Evolutionary conservation across 2,888 invertebrate species (phyloP).

Genomic region (Sisyra terminalis): DNA sequence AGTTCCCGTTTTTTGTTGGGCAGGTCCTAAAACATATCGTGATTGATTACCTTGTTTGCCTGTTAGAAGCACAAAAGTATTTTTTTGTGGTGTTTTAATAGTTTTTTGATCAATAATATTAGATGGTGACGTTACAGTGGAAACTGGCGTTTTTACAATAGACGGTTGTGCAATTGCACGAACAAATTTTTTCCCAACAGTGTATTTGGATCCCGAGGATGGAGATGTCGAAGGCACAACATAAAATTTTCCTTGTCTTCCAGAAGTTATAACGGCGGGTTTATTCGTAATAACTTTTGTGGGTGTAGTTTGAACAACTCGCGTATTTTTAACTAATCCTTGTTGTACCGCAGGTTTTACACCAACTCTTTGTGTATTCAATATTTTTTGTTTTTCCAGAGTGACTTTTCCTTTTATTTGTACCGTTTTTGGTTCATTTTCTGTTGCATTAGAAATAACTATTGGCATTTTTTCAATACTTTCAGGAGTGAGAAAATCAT

Average conservation of each 20-base stretch:
- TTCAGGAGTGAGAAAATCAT: constrained; percentile 49
- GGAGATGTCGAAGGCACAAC: constrained; percentile 15
- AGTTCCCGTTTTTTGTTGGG: constrained; percentile 40
- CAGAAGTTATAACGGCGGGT: constrained; percentile 16
- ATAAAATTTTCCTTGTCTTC: constrained; percentile 18
- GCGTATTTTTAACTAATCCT: constrained; percentile 11
- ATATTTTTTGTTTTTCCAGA: constrained; percentile 9
- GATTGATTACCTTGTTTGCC: constrained; percentile 43
- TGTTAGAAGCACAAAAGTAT: constrained; percentile 46
- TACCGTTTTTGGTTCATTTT: constrained; percentile 15
- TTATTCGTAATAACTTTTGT: constrained; percentile 17
- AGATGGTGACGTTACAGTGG: constrained; percentile 23
- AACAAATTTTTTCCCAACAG: constrained; percentile 26
- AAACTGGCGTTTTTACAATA: constrained; percentile 20
- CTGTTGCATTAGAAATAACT: constrained; percentile 25
- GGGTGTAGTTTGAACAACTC: constrained; percentile 14
- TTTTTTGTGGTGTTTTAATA: constrained; percentile 20
- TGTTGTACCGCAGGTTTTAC: constrained; percentile 11
- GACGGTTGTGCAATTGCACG: constrained; percentile 33
- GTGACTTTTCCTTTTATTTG: constrained; percentile 10
- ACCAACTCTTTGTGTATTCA: constrained; percentile 6
- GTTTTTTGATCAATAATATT: constrained; percentile 3
- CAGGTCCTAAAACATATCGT: constrained; percentile 39
- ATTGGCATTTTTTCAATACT: constrained; percentile 52
- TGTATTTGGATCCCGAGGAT: constrained; percentile 17